A percentile compares a stretch with the other conserved stretches of the same genome.
Conservation (phyloP, 1,140 invertebrate species). For the Lasaia peninsularis region DNA sequence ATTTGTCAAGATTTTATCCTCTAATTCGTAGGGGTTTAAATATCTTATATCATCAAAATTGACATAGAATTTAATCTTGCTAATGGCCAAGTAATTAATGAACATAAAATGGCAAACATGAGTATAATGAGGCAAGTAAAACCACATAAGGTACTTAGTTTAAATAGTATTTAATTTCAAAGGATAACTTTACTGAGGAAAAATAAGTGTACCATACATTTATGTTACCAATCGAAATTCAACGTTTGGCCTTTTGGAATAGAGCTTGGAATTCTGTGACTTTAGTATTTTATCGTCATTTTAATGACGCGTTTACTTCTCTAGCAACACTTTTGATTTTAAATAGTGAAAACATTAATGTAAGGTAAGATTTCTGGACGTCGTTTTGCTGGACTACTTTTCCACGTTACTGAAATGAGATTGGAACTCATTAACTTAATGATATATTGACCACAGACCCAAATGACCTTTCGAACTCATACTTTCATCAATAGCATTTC, state of each 20-base stretch:
- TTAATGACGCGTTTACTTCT: constrained; percentile 9
- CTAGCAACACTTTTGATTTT: constrained; percentile 7
- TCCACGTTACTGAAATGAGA: not conserved
- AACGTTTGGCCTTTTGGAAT: not conserved
- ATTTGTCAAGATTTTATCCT: not conserved
- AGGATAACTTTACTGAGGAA: not conserved
- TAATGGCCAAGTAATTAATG: constrained; percentile 7
- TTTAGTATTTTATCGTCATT: not conserved
- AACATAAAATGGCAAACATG: not conserved
- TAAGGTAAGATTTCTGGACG: constrained; percentile 3
- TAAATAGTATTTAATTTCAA: constrained; percentile 11
- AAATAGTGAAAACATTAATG: constrained; percentile 6
- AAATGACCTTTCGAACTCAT: too few relatives aligned
- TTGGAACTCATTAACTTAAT: not conserved
- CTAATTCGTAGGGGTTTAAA: not conserved
- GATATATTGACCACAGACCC: too few relatives aligned
- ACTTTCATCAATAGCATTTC: too few relatives aligned
- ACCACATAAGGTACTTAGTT: constrained; percentile 8
- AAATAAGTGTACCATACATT: constrained; percentile 7
- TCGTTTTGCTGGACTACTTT: not conserved
- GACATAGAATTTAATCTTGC: not conserved
- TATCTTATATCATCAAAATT: not conserved
- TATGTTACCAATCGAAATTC: not conserved
- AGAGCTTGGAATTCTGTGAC: not conserved
- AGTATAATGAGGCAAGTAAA: constrained; percentile 10